Conservation (phyloP, 2,888 invertebrate species). For the Tiliacea citrago region DNA sequence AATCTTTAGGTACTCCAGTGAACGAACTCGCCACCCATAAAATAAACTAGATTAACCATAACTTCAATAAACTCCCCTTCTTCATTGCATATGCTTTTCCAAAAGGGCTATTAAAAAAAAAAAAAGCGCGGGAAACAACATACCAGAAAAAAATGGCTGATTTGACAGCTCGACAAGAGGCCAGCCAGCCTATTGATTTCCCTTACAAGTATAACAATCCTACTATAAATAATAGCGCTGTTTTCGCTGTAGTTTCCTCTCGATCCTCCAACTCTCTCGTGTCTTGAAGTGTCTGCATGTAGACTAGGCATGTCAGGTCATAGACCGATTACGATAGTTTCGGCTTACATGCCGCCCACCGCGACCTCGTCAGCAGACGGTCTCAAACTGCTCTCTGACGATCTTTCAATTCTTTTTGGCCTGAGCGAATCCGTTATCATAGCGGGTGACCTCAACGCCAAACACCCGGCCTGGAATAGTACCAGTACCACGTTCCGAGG, state of each 20-base stretch:
- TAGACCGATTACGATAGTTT: no score
- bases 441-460: no score
- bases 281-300: no score
- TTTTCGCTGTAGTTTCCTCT: constrained; percentile 33
- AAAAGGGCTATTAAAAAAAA: constrained; percentile 10
- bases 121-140: constrained; percentile 26
- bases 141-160: constrained; percentile 38
- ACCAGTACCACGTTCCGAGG: no score
- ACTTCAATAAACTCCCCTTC: constrained; percentile 10
- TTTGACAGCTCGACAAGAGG: constrained; percentile 56
- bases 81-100: background rate
- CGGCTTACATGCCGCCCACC: no score
- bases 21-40: background rate
- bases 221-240: constrained; percentile 72
- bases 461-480: no score
- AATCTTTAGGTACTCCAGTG: background rate
- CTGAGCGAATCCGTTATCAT: no score
- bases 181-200: constrained; percentile 74
- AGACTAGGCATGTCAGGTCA: no score
- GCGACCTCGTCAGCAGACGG: no score
- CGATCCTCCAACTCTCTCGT: no score
- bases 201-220: constrained; percentile 72
- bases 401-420: no score
- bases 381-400: no score
- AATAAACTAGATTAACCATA: background rate